Conservation (phyloP, 2,888 invertebrate genomes). For the Seira musarum region DNA sequence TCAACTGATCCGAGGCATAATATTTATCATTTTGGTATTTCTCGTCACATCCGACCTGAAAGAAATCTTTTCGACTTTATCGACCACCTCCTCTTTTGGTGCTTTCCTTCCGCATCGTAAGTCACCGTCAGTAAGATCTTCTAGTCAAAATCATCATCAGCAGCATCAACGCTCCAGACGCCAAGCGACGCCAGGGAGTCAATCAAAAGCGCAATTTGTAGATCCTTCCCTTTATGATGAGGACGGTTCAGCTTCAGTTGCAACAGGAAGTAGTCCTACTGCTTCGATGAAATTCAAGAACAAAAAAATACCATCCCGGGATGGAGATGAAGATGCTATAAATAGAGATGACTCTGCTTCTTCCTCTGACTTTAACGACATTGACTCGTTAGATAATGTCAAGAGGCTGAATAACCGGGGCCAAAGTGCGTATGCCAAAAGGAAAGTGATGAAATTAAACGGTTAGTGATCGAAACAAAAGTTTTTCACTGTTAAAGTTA, state of each 20-base stretch:
- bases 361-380: conserved; percentile 43
- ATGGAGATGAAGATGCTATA: conserved; percentile 14
- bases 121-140: not conserved
- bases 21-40: conserved; percentile 62
- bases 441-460: conserved; percentile 44
- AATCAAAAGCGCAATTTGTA: conserved; percentile 10
- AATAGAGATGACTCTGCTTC: not conserved
- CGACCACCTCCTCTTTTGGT: conserved; percentile 48
- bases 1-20: conserved; percentile 57
- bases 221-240: not conserved
- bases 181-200: conserved; percentile 19
- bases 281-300: conserved; percentile 24
- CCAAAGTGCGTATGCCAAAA: conserved; percentile 42
- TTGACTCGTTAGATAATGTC: conserved; percentile 44
- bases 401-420: conserved; percentile 42
- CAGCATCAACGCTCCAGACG: conserved; percentile 29
- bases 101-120: conserved; percentile 29
- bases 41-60: conserved; percentile 64
- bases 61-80: conserved; percentile 59
- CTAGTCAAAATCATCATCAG: conserved; percentile 3
- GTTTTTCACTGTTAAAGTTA: no score
- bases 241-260: conserved; percentile 12
- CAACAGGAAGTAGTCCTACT: conserved; percentile 22
- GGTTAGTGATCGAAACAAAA: conserved; percentile 12
- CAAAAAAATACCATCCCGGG: not conserved